Conservation (phyloP, 37 sponge, comb jelly and placozoan species). For the Bolinopsis microptera region DNA sequence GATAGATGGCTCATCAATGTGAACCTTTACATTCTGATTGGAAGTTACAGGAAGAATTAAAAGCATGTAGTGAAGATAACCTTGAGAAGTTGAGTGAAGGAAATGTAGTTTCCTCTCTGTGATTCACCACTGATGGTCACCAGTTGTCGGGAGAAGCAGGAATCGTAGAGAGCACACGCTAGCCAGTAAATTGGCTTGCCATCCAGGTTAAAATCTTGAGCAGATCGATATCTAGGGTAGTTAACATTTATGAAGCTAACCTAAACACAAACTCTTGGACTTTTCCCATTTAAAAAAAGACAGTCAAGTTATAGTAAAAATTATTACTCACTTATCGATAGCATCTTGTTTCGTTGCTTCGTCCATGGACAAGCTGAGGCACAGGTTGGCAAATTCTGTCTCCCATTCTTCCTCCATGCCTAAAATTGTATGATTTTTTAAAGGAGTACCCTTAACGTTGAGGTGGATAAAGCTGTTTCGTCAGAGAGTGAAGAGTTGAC, state of each 20-base stretch:
- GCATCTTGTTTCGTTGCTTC: slow-evolving; percentile 54
- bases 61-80: slow-evolving; percentile 30
- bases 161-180: slow-evolving; percentile 63
- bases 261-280: no score
- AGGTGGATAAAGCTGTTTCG: no score
- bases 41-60: no score
- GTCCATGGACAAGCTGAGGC: slow-evolving; percentile 34
- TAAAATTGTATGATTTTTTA: no score
- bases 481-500: no score
- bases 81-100: slow-evolving; percentile 55
- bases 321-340: slow-evolving; percentile 6
- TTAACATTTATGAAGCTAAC: no score
- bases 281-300: no score
- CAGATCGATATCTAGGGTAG: background rate
- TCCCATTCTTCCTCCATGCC: slow-evolving; percentile 38
- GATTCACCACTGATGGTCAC: slow-evolving; percentile 55
- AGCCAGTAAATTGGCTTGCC: slow-evolving; percentile 53
- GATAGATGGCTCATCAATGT: no score
- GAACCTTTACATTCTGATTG: no score
- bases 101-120: slow-evolving; percentile 58
- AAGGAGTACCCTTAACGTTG: no score
- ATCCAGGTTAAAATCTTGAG: slow-evolving; percentile 42
- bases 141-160: slow-evolving; percentile 11
- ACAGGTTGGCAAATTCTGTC: slow-evolving; percentile 33
- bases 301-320: background rate